Percentiles rank a stretch among this genome's conserved stretches.
These are phyloP conservation scores for Rhadina sibilatrix DNA, from an alignment of 2,113 vertebrate species.

Conservation along the genomic window DNA sequence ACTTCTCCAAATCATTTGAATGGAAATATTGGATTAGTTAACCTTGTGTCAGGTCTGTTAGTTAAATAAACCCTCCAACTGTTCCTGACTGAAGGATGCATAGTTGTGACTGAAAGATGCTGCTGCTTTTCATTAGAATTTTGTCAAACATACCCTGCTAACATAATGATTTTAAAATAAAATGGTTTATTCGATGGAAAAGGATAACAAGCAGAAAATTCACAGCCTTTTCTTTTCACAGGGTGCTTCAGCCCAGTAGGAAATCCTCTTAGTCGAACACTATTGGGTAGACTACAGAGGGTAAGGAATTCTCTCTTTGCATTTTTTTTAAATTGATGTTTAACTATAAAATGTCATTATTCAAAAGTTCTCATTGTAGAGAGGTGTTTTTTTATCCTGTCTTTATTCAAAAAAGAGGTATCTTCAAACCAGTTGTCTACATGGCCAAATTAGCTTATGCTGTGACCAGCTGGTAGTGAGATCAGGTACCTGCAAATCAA, in stretches of 20 bases:
- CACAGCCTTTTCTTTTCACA: constrained; percentile 73
- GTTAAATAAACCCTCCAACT: constrained; percentile 68
- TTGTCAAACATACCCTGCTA: constrained; percentile 52
- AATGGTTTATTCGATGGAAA: constrained; percentile 62
- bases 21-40: constrained; percentile 67
- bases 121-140: constrained; percentile 65
- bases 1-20: constrained; percentile 60
- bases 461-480: not conserved
- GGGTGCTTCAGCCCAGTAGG: constrained; percentile 82
- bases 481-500: not conserved
- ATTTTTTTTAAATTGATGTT: constrained; percentile 42
- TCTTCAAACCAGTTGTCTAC: constrained; percentile 40
- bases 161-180: constrained; percentile 73
- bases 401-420: constrained; percentile 21
- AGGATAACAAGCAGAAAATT: constrained; percentile 71
- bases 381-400: not conserved
- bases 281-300: constrained; percentile 76
- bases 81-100: constrained; percentile 65
- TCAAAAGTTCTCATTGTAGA: constrained; percentile 31
- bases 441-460: constrained; percentile 11
- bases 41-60: constrained; percentile 64
- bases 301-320: constrained; percentile 74
- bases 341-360: constrained; percentile 50
- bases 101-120: constrained; percentile 57
- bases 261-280: constrained; percentile 73